A percentile compares a stretch with the other conserved stretches of the same genome.
Conservation (phyloP, 2,113 vertebrate species). For the Sturnus vulgaris region DNA sequence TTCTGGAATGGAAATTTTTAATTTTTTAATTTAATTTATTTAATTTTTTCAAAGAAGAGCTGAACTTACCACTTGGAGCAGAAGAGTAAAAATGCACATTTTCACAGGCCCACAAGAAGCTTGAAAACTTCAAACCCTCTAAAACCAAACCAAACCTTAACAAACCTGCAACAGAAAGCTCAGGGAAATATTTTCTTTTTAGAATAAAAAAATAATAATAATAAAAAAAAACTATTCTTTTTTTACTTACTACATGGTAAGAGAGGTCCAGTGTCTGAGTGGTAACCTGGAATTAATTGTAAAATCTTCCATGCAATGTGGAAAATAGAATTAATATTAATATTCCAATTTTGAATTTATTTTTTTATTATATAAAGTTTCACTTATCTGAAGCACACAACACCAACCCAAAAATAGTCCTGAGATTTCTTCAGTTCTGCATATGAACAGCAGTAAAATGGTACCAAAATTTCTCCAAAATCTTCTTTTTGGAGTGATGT, state of each 20-base stretch:
- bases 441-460: rapidly evolving
- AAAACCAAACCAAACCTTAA: neutral
- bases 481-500: neutral
- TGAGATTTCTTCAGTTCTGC: neutral
- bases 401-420: neutral
- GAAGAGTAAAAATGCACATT: neutral
- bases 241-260: neutral
- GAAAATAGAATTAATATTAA: neutral
- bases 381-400: neutral
- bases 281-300: neutral
- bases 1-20: neutral
- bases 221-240: rapidly evolving
- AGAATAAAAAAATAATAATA: neutral
- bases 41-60: neutral
- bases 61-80: neutral
- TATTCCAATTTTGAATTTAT: neutral
- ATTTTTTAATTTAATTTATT: too few relatives aligned
- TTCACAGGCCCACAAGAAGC: rapidly evolving
- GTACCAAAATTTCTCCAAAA: neutral
- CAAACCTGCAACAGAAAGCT: neutral
- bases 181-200: neutral
- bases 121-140: neutral
- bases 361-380: neutral
- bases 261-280: rapidly evolving
- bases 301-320: neutral